phyloP scores from a whole-genome alignment of 2,113 vertebrate genomes.

The Ursus arctos region DNA sequence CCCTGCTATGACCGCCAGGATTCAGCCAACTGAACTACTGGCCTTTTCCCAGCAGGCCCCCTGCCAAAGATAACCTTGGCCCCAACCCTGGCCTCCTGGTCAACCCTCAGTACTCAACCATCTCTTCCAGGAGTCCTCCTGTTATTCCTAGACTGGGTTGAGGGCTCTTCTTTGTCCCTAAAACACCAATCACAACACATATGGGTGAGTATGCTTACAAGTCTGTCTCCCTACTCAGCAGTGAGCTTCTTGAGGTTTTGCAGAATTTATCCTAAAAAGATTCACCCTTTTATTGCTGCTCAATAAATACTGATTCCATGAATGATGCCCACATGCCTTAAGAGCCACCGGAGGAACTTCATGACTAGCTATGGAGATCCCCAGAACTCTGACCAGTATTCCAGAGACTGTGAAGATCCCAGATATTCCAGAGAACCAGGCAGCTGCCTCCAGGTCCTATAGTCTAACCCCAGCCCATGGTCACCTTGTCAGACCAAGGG shows the following conservation, averaged over 20 bases:
- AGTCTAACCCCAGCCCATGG: neutral
- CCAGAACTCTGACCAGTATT: neutral
- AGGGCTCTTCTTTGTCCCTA: no score
- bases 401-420: neutral
- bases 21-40: no score
- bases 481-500: neutral
- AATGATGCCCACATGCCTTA: neutral
- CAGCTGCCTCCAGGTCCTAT: neutral
- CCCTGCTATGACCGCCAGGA: no score
- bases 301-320: neutral
- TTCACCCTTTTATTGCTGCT: neutral
- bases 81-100: no score
- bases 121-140: no score
- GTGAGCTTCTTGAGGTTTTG: neutral
- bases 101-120: no score
- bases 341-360: neutral
- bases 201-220: no score
- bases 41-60: no score
- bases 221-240: neutral
- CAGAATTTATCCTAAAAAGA: neutral
- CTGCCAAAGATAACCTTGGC: no score
- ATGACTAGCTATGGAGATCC: neutral
- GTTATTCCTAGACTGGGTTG: no score
- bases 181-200: no score
- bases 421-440: neutral